Evolutionary conservation across 1,140 invertebrate species (phyloP).

Genomic region (Macrosteles quadrilineatus): DNA sequence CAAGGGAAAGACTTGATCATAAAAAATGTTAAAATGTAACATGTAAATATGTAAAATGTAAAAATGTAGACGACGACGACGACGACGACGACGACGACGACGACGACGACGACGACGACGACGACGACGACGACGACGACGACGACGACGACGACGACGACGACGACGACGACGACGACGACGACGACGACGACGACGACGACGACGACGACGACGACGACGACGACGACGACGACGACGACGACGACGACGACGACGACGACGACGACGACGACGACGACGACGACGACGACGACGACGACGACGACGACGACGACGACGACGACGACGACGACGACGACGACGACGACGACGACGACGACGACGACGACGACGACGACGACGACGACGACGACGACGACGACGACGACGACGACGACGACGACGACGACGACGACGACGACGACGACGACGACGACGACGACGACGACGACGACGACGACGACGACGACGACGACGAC

Average conservation of each 20-base stretch:
- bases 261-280: not conserved
- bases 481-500: slow-evolving; percentile 24
- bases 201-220: not conserved
- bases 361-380: not conserved
- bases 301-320: slow-evolving; percentile 4
- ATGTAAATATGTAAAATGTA: no score
- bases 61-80: no score
- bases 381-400: not conserved
- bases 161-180: not conserved
- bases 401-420: not conserved
- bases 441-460: slow-evolving; percentile 31
- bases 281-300: not conserved
- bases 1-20: no score
- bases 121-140: slow-evolving; percentile 45
- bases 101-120: slow-evolving; percentile 52
- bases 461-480: slow-evolving; percentile 27
- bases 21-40: no score
- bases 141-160: not conserved
- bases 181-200: not conserved
- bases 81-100: no score
- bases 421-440: not conserved
- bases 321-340: not conserved
- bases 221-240: not conserved
- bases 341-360: not conserved
- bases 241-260: not conserved